These are phyloP conservation scores for Oophaga pumilio DNA, from an alignment of 2,113 vertebrate species.

Conservation along the genomic window DNA sequence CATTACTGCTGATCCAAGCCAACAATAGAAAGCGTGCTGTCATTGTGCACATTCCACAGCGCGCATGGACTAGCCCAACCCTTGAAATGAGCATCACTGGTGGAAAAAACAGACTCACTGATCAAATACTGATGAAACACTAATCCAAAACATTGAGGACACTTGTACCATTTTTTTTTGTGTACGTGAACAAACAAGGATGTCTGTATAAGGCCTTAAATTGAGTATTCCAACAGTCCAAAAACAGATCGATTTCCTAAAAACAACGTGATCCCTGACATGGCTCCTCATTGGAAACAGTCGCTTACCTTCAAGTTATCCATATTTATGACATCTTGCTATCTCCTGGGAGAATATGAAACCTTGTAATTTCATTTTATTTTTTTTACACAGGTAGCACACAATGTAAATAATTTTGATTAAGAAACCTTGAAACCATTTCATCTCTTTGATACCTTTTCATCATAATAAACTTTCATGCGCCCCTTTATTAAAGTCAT, in stretches of 20 bases:
- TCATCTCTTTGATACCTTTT: neutral
- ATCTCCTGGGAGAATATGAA: neutral
- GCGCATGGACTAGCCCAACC: too few species aligned
- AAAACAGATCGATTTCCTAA: neutral
- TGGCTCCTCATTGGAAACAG: neutral
- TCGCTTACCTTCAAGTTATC: neutral
- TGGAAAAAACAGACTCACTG: too few species aligned
- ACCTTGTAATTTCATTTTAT: neutral
- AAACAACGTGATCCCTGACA: neutral
- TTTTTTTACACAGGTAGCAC: neutral
- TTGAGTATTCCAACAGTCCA: too few species aligned
- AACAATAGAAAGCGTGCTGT: too few species aligned
- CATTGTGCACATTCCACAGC: too few species aligned
- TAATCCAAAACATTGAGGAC: too few species aligned
- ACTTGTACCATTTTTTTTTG: too few species aligned
- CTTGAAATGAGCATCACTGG: too few species aligned
- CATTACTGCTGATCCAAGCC: too few species aligned
- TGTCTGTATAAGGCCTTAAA: too few species aligned
- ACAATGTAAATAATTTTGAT: neutral
- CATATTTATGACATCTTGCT: neutral
- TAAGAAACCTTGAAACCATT: neutral
- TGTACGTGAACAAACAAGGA: too few species aligned
- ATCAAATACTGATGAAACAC: too few species aligned
- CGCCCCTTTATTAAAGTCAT: neutral
- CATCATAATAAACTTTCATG: neutral